Percentiles rank a stretch among this genome's conserved stretches.
Conservation (phyloP, 2,888 invertebrate genomes). For the Pachycephus smyrnensis region DNA sequence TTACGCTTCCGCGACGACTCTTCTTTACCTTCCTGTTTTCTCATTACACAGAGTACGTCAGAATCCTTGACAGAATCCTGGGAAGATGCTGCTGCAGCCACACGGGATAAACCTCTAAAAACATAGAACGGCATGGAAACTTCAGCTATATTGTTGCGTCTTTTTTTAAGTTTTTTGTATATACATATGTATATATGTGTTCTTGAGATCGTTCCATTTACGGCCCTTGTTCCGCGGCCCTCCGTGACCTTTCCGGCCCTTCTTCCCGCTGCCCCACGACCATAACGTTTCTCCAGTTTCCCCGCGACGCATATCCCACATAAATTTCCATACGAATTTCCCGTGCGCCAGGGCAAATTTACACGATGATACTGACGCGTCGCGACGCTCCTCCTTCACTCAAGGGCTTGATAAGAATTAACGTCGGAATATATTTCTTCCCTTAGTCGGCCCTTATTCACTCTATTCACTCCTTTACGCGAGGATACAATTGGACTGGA, state of each 20-base stretch:
- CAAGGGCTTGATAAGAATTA: not conserved
- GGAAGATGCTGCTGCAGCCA: not conserved
- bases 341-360: conserved; percentile 14
- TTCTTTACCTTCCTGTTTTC: not conserved
- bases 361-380: conserved; percentile 9
- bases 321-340: conserved; percentile 25
- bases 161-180: not conserved
- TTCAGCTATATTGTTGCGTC: not conserved
- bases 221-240: not conserved
- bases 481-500: not conserved
- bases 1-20: not conserved
- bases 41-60: not conserved
- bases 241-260: not conserved
- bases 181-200: too few species aligned
- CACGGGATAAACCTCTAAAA: not conserved
- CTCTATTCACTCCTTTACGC: not conserved
- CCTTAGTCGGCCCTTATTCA: not conserved
- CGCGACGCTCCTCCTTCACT: not conserved
- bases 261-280: not conserved
- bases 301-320: not conserved
- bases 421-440: not conserved
- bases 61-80: not conserved
- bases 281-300: not conserved
- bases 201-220: not conserved
- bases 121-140: not conserved